Base-by-base conservation (phyloP, 1,140 invertebrate species). In the Gonioctena quinquepunctata region DNA sequence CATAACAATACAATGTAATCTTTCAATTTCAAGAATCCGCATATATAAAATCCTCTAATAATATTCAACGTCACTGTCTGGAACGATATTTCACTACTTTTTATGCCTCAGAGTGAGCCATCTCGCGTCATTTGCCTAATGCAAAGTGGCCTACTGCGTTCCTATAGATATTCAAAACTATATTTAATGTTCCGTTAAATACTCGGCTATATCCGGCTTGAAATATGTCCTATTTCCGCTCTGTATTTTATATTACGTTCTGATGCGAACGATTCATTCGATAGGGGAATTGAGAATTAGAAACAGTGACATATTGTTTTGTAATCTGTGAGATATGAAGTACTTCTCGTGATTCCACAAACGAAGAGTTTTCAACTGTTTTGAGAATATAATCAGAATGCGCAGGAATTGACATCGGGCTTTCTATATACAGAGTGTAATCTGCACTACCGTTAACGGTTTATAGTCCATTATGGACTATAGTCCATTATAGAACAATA, bases 141-240 rank as follows among this genome's bases (percentile, higher is more conserved):
- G 74, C 64, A 74, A 74, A 76, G 74, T 74, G 74, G 74, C 72
- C 72, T 65, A 74, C 74, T 70, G 62, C 64, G 66, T 69, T 68
- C 63, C 72, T 74, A 74, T 76, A 76, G 74, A 71, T 68, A 73
- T 74, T 76, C 74, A 73, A 76, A 76, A 76, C 75, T 76, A 76
- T 76, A 76, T 67, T 76, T 76, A 76, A 76, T 76, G 75, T 74
- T 71, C 67, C 75, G 75, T 76, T 74, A 76, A 76, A 76, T 70
- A 71, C 71, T 65, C 56, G 49, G 60, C n/a, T 66, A 26, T 26
- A 66, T 67, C 25, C 56, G 28, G 21, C 28, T 50, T 52, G 54
- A 62, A 62, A 62, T 63, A 57, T 61, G 57, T 49, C 19, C 67
- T 42, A 42, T 42, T 42, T 42, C 33, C 33, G 11, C 11, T n/a